Evolutionary conservation across 2,113 vertebrate genomes (phyloP), one percentile per base, ranked within the genome.

Genomic region (Talpa occidentalis): DNA sequence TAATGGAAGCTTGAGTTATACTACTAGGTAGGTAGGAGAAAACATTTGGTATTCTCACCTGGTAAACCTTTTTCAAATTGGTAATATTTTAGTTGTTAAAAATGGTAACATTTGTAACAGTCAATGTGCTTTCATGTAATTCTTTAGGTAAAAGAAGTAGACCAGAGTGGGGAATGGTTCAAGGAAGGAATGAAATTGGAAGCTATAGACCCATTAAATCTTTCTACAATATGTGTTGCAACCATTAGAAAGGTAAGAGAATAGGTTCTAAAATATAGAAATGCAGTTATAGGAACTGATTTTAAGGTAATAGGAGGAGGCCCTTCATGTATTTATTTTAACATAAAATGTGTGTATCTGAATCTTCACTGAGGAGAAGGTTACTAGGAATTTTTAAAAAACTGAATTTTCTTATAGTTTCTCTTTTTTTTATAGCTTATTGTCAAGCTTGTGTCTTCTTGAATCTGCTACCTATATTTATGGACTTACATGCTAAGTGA

Each of bases 121-220:
- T 96, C 21, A 69, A 42, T 94, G 49, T 98, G 80, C 62, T 98
- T 84, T 97, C 97, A 1, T 96, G 54, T 97, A 86, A 95, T 96
- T 96, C 37, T 97, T 77, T 86, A 99, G 99, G 99, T 99, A 76
- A 99, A 98, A 98, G 99, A 99, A 94, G 99, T 99, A 97, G 99
- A 99, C 84, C 99, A 99, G 98, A 99, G 96, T 97, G 99, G 98
- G 93, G 99, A 99, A 12, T 99, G 99, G 99, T 99, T 99, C 98
- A 99, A 99, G 98, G 99, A 99, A 96, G 99, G 99, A 94, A 99
- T 99, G 99, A 99, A 99, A 97, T 96, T 99, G 95, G 99, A 99
- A 98, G 99, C 99, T 97, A 99, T 99, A 92, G 99, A 99, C 90
- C 99, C 99, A 74, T 99, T 99, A 98, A 99, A 99, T 98, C 99